Evolutionary conservation across 2,113 vertebrate species (phyloP), one percentile per base, ranked within the genome.

Genomic region (Embiotoca jacksoni): DNA sequence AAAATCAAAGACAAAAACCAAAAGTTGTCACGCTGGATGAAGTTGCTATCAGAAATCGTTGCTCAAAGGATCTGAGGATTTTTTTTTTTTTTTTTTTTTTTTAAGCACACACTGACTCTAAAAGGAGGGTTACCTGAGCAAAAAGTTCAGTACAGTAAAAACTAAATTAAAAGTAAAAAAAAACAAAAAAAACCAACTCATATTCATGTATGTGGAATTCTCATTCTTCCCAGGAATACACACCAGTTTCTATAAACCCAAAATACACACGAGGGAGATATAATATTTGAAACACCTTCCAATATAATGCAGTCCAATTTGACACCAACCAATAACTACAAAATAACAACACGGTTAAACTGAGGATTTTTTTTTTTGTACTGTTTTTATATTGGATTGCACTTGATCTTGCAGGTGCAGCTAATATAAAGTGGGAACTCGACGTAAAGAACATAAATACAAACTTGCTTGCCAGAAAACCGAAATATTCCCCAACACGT

Each of bases 111-210:
- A 31, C 16, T 30, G 14, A 72, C n/a, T 14, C 23, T 31, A 32
- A 47, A 56, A 78, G 33, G 23, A 52, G 54, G 36, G 55, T 82
- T 84, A 84, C 88, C 90, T 90, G 88, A 91, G 90, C 66, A 57
- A 82, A 81, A 87, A 35, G 56, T 80, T 76, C 4, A 39, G 30
- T 63, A 64, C 23, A 35, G 32, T 32, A 60, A 67, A 79, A 68
- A 62, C 37, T 8, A 63, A 68, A 67, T 55, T 0, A 65, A 7
- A 50, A 5, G 23, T 23, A 23, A 23, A 23, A 23, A 23, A 7
- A 50, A 5, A 52, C 11, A 10, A 23, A 39, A 39, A 53, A 62
- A 66, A 47, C 3, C 53, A 72, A 66, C 32, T 50, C 15, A 37
- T 36, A 30, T 58, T 55, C 15, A 52, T 56, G 33, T 5, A 46